A percentile compares a stretch with the other conserved stretches of the same genome.
phyloP scores from a whole-genome alignment of 2,113 vertebrate genomes.

The Calyptomena viridis region DNA sequence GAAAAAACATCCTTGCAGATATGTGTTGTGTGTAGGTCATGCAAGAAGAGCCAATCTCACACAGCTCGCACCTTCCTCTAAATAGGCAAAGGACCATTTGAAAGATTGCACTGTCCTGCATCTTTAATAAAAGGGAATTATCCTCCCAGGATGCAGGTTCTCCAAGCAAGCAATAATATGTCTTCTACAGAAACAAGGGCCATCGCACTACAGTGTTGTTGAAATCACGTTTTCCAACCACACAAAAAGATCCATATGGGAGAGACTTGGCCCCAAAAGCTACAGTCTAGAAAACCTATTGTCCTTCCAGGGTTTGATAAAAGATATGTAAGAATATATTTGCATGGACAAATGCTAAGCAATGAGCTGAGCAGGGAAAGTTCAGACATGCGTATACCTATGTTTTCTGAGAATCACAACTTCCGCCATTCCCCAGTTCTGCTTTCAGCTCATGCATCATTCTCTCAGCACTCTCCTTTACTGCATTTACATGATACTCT shows the following conservation, averaged over 20 bases:
- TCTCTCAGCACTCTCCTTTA: neutral
- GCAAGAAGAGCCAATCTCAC: neutral
- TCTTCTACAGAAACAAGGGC: slow-evolving; percentile 12
- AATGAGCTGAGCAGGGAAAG: neutral
- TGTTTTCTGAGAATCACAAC: neutral
- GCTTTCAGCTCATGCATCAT: neutral
- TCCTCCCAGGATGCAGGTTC: neutral
- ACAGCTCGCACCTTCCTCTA: neutral
- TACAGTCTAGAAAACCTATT: neutral
- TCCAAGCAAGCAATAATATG: neutral
- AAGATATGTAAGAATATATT: neutral
- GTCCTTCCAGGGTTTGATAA: neutral
- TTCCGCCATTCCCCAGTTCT: neutral
- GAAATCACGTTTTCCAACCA: neutral
- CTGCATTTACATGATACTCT: neutral
- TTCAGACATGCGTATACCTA: neutral
- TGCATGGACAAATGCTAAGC: neutral
- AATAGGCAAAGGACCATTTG: neutral
- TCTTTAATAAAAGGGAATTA: slow-evolving; percentile 8
- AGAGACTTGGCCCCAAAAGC: neutral
- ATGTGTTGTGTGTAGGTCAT: neutral
- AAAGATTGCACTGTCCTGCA: neutral
- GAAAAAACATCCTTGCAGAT: neutral
- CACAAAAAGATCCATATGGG: neutral
- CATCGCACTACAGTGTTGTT: neutral